phyloP scores from a whole-genome alignment of 1,140 invertebrate genomes.

The Neodiprion fabricii region DNA sequence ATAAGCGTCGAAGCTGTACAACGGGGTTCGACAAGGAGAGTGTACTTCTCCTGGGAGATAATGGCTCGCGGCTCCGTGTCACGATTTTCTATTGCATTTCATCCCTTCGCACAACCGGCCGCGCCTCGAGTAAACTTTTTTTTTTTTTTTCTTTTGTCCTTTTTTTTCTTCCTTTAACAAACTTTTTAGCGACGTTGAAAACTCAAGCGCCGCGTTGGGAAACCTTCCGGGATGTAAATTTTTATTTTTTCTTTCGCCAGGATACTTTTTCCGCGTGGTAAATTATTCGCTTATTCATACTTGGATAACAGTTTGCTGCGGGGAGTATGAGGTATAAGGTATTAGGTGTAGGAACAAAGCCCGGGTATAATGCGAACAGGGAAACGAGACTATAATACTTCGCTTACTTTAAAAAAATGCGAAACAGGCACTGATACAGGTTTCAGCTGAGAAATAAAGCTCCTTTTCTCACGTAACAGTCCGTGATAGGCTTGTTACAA shows the following conservation, averaged over 20 bases:
- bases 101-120: background rate
- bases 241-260: background rate
- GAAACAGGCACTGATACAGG: too few relatives aligned
- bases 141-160: background rate
- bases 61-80: background rate
- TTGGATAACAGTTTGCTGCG: background rate
- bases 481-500: too few relatives aligned
- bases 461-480: too few relatives aligned
- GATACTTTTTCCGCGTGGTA: background rate
- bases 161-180: background rate
- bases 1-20: too few relatives aligned
- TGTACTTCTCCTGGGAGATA: background rate
- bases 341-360: too few relatives aligned
- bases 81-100: background rate
- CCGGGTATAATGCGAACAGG: too few relatives aligned
- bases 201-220: background rate
- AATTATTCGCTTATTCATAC: slow-evolving; percentile 1
- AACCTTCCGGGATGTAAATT: background rate
- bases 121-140: too few relatives aligned
- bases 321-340: too few relatives aligned
- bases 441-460: too few relatives aligned
- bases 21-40: too few relatives aligned
- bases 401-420: too few relatives aligned
- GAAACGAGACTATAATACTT: too few relatives aligned
- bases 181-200: background rate